Evolutionary conservation across 2,888 invertebrate genomes (phyloP).

Genomic region (Ariolimax columbianus): DNA sequence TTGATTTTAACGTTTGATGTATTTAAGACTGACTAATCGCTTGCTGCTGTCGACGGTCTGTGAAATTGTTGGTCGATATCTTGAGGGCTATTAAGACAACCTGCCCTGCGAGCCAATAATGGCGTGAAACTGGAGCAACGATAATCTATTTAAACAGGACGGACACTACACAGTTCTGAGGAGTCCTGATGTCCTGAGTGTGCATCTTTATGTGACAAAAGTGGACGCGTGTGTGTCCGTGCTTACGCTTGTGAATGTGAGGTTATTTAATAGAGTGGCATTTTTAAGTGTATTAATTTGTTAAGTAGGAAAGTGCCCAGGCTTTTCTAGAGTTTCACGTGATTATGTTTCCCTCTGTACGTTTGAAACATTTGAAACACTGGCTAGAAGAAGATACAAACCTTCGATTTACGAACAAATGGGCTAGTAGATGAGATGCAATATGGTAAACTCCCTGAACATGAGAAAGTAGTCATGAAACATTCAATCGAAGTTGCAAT

Average conservation of each 20-base stretch:
- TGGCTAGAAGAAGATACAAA: too few relatives aligned
- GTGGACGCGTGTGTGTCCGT: too few relatives aligned
- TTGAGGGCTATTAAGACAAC: not conserved
- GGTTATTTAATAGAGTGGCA: not conserved
- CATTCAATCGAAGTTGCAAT: too few relatives aligned
- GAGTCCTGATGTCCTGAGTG: not conserved
- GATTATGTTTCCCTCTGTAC: too few relatives aligned
- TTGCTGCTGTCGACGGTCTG: not conserved
- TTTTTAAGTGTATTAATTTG: not conserved
- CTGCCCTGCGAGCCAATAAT: not conserved
- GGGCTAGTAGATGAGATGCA: too few relatives aligned
- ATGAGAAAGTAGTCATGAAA: too few relatives aligned
- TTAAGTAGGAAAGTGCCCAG: not conserved
- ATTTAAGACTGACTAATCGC: not conserved
- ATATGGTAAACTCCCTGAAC: too few relatives aligned
- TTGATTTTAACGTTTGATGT: not conserved
- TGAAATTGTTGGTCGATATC: not conserved
- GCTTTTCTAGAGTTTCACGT: too few relatives aligned
- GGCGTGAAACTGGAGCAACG: not conserved
- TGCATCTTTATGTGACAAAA: not conserved
- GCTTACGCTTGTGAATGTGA: not conserved
- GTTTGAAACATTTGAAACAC: too few relatives aligned
- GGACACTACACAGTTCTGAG: not conserved
- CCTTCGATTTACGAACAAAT: too few relatives aligned
- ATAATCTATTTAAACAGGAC: not conserved